A percentile compares a stretch with the other conserved stretches of the same genome.
Evolutionary conservation across 2,888 invertebrate species (phyloP).

Genomic region (Rhabditoides inermis): DNA sequence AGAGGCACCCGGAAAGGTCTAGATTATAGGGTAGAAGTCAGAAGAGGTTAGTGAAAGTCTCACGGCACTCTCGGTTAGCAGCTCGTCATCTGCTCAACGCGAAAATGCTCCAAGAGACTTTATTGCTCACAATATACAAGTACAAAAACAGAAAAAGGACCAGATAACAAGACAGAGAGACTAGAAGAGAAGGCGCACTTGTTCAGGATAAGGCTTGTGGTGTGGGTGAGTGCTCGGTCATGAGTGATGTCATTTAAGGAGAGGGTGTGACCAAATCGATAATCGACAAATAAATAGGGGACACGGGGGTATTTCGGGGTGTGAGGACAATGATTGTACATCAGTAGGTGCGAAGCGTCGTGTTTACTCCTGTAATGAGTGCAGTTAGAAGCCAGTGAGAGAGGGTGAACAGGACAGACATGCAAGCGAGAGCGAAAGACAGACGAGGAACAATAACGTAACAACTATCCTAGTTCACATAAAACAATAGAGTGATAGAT

Average conservation of each 20-base stretch:
- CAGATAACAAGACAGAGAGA: slow-evolving; percentile 1
- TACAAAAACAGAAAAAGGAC: neutral
- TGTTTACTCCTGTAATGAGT: no score
- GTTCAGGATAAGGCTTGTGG: no score
- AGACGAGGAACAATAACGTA: no score
- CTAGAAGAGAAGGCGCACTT: slow-evolving; percentile 3
- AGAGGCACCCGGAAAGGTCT: no score
- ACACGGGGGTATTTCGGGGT: neutral
- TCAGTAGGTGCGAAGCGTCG: no score
- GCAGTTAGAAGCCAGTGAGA: neutral
- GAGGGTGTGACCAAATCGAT: neutral
- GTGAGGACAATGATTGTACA: no score
- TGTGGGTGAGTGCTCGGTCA: neutral
- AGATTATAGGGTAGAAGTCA: no score
- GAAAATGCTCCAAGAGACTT: neutral
- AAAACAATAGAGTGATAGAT: no score
- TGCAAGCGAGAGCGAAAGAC: neutral
- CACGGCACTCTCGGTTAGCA: neutral
- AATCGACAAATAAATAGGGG: neutral
- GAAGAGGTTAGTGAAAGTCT: no score
- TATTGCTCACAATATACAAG: neutral
- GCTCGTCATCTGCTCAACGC: slow-evolving; percentile 1
- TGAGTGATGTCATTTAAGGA: neutral
- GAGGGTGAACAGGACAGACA: slow-evolving; percentile 1
- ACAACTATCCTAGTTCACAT: no score